Evolutionary conservation across 2,797 vertebrate genomes (phyloP).

Genomic region (Neostethus bicornis): DNA sequence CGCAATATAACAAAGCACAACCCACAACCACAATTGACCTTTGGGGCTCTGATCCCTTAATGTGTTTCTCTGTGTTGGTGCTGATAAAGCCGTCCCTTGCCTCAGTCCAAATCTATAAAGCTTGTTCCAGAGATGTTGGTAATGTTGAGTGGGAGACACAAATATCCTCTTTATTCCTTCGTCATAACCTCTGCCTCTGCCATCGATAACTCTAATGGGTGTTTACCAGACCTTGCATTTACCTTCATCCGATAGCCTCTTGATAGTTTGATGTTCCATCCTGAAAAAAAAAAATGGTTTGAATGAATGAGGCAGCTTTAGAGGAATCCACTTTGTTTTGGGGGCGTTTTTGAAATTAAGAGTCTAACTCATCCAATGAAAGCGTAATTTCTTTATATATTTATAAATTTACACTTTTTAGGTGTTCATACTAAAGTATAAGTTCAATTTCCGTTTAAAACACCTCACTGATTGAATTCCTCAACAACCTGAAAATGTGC

Average conservation of each 20-base stretch:
- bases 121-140: conserved; percentile 57
- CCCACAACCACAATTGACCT: conserved; percentile 77
- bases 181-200: conserved; percentile 59
- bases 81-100: conserved; percentile 72
- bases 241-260: conserved; percentile 40
- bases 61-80: conserved; percentile 71
- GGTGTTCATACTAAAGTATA: conserved; percentile 24
- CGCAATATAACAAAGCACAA: conserved; percentile 57
- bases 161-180: conserved; percentile 58
- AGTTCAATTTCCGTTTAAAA: conserved; percentile 21
- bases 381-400: conserved; percentile 28
- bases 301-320: neutral
- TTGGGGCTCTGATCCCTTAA: conserved; percentile 74
- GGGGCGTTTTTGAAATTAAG: conserved; percentile 7
- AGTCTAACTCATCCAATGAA: conserved; percentile 15
- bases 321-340: conserved; percentile 9
- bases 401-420: conserved; percentile 31
- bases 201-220: conserved; percentile 60
- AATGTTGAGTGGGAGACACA: conserved; percentile 64
- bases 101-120: conserved; percentile 74
- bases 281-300: conserved; percentile 34
- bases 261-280: conserved; percentile 40
- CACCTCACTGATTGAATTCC: conserved; percentile 16
- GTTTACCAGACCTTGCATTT: conserved; percentile 55
- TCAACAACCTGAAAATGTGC: no score